Percentiles rank a stretch among this genome's conserved stretches.
Evolutionary conservation across 2,888 invertebrate species (phyloP).

Genomic region (Boloria euphrosyne): DNA sequence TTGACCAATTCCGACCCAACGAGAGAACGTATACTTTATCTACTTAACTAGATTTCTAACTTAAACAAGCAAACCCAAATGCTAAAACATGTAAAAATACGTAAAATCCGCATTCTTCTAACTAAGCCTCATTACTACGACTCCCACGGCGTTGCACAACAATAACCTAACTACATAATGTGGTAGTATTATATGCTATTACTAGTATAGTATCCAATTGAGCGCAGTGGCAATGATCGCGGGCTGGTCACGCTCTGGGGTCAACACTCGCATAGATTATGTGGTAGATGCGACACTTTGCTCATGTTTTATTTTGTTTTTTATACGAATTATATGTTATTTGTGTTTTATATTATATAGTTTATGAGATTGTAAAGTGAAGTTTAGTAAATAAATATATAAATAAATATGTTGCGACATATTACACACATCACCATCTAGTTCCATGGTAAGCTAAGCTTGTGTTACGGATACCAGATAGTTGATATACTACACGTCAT

Average conservation of each 20-base stretch:
- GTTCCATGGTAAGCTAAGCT: too few species aligned
- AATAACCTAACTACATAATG: constrained; percentile 38
- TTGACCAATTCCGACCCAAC: too few species aligned
- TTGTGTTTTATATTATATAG: too few species aligned
- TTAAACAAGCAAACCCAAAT: background rate
- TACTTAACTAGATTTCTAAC: too few species aligned
- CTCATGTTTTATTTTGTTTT: background rate
- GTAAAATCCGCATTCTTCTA: constrained; percentile 17
- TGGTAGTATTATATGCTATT: constrained; percentile 40
- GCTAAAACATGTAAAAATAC: constrained; percentile 4
- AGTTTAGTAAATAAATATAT: too few species aligned
- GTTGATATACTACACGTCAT: too few species aligned
- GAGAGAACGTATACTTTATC: too few species aligned
- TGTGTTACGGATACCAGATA: too few species aligned
- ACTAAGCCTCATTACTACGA: constrained; percentile 15
- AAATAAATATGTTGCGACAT: too few species aligned
- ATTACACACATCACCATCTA: too few species aligned
- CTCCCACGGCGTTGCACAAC: constrained; percentile 38
- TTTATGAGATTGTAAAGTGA: too few species aligned
- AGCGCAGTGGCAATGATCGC: constrained; percentile 76
- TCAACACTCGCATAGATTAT: constrained; percentile 69
- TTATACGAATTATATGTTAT: too few species aligned
- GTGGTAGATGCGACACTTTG: constrained; percentile 20
- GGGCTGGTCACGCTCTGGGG: constrained; percentile 72
- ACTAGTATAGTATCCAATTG: constrained; percentile 56